phyloP scores from a whole-genome alignment of 2,888 invertebrate species.

The Tuta absoluta region DNA sequence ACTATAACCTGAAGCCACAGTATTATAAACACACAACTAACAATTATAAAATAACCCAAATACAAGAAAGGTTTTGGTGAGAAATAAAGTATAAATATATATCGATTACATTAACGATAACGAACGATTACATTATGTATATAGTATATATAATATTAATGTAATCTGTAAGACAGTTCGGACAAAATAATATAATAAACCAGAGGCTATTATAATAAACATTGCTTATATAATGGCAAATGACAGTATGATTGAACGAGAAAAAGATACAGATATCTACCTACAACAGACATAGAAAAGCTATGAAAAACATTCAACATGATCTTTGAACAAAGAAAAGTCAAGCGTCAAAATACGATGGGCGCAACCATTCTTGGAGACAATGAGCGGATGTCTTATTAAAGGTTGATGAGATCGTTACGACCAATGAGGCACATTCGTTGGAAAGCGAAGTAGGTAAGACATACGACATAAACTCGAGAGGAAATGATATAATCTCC shows the following conservation, averaged over 20 bases:
- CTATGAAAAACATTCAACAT: background rate
- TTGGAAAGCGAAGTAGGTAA: background rate
- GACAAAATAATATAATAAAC: no score
- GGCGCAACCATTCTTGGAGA: slow-evolving; percentile 12
- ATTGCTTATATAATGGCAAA: background rate
- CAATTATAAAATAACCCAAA: no score
- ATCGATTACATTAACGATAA: no score
- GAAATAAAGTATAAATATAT: no score
- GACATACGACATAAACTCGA: background rate
- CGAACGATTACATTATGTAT: no score
- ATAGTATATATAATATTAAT: no score
- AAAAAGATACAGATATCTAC: background rate
- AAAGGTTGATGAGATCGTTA: background rate
- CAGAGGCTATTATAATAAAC: background rate
- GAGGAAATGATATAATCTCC: background rate
- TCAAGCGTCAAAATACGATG: slow-evolving; percentile 9
- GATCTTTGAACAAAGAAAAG: slow-evolving; percentile 1
- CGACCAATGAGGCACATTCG: background rate
- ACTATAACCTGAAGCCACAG: background rate
- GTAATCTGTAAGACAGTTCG: no score
- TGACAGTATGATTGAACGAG: background rate
- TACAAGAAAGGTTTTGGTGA: no score
- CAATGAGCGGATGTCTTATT: slow-evolving; percentile 24
- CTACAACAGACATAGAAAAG: background rate
- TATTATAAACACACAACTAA: background rate